Evolutionary conservation across 2,797 vertebrate species (phyloP), one percentile per base, ranked within the genome.

Genomic region (Phaenicophaeus curvirostris): DNA sequence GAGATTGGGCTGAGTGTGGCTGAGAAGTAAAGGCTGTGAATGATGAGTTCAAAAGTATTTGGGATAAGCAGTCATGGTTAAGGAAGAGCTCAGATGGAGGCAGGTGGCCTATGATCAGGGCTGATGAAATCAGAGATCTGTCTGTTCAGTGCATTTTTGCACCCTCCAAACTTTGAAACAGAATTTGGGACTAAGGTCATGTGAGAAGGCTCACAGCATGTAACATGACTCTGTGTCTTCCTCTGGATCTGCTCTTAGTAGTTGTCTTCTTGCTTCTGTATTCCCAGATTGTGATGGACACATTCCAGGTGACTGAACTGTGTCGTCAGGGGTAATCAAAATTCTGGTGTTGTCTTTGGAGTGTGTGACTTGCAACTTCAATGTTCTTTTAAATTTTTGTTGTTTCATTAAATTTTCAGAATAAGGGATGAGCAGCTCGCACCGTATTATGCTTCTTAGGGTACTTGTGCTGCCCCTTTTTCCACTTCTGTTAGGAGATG

Each of bases 161-260:
- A 13, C 18, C 6, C 31, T 75, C 23, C 51, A 33, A 31, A 54
- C 24, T 61, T 31, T n/a, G 73, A 77, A 93, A 74, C 2, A 33
- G 28, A 62, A 18, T 68, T 27, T 72, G 57, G 4, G 15, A 31
- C 48, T 51, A 30, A 61, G 11, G 6, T 88, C 1, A 2, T 5
- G 7, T 54, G 79, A 63, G 16, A 44, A 50, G n/a, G 17, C 21
- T 51, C 14, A 12, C 25, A 5, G 2, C 4, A 4, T 55, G 35
- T 76, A 48, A 33, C 16, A 15, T 73, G 11, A 15, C 25, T 33
- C 13, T 0, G 0, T 41, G 11, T 67, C 72, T 67, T 78, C 42
- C 28, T 33, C 15, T 39, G 16, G 7, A 23, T 41, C 42, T 4
- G 0, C 11, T 51, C 13, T 31, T 69, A 13, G 7, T 66, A 4